Conservation (phyloP, 92 coral and sea anemone genomes). For the Chrysogorgia sp. region DNA sequence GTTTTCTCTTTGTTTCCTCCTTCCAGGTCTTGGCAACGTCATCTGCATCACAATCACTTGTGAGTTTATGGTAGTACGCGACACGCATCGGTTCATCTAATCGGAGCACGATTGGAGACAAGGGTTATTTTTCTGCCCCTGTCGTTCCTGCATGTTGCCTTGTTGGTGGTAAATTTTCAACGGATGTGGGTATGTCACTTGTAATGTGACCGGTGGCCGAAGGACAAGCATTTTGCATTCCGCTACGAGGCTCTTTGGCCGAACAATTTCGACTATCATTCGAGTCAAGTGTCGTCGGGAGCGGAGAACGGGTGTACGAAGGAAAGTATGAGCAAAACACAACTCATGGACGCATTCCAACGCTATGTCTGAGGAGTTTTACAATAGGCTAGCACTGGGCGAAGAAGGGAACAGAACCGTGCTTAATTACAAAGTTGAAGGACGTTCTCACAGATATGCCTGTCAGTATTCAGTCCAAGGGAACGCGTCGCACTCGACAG, state of each 20-base stretch:
- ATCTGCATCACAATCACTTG: slow-evolving; percentile 41
- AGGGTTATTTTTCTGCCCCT: slow-evolving; percentile 39
- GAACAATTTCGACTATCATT: background rate
- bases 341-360: slow-evolving; percentile 39
- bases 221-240: slow-evolving; percentile 23
- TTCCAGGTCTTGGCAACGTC: background rate
- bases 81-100: slow-evolving; percentile 46
- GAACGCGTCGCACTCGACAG: slow-evolving; percentile 37
- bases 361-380: slow-evolving; percentile 46
- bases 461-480: slow-evolving; percentile 38
- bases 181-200: slow-evolving; percentile 53
- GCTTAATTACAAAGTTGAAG: slow-evolving; percentile 27
- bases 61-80: slow-evolving; percentile 31
- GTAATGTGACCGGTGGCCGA: slow-evolving; percentile 39
- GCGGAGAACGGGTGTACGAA: slow-evolving; percentile 15
- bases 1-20: slow-evolving; percentile 15
- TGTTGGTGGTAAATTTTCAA: slow-evolving; percentile 50
- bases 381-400: slow-evolving; percentile 45
- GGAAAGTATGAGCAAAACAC: slow-evolving; percentile 29
- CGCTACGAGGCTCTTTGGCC: background rate
- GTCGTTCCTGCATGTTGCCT: slow-evolving; percentile 34
- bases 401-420: slow-evolving; percentile 42
- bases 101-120: slow-evolving; percentile 29
- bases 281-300: background rate
- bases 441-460: slow-evolving; percentile 41